phyloP scores from a whole-genome alignment of 2,888 invertebrate species.

The Myopa tessellatipennis region DNA sequence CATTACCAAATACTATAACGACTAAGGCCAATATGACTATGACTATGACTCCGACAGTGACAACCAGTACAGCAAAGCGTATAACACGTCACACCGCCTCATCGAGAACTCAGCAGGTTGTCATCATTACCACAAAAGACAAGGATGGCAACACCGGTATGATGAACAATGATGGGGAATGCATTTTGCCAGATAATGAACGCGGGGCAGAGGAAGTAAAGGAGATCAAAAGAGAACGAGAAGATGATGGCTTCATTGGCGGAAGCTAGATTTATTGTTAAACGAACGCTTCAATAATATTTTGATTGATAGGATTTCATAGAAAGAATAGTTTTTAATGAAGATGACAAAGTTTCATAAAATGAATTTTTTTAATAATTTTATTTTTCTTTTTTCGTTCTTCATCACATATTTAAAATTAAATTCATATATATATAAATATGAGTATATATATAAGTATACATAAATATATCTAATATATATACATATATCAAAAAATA shows the following conservation, averaged over 20 bases:
- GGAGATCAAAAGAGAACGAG: slow-evolving; percentile 50
- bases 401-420: too few species aligned
- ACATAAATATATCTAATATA: not conserved
- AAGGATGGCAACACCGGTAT: not conserved
- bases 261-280: slow-evolving; percentile 30
- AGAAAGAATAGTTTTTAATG: too few species aligned
- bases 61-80: slow-evolving; percentile 23
- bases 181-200: slow-evolving; percentile 43
- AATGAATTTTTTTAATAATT: too few species aligned
- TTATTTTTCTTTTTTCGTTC: too few species aligned
- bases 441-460: not conserved
- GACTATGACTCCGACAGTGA: not conserved
- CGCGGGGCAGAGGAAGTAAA: slow-evolving; percentile 20
- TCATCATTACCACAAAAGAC: slow-evolving; percentile 41
- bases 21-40: not conserved
- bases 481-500: not conserved
- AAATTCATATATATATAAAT: not conserved
- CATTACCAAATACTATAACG: slow-evolving; percentile 30
- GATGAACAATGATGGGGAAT: slow-evolving; percentile 36
- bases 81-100: slow-evolving; percentile 40
- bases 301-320: too few species aligned
- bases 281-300: too few species aligned
- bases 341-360: too few species aligned
- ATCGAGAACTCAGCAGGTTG: slow-evolving; percentile 35
- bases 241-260: slow-evolving; percentile 47